Conservation (phyloP, 2,797 vertebrate genomes). For the Lophius americanus region DNA sequence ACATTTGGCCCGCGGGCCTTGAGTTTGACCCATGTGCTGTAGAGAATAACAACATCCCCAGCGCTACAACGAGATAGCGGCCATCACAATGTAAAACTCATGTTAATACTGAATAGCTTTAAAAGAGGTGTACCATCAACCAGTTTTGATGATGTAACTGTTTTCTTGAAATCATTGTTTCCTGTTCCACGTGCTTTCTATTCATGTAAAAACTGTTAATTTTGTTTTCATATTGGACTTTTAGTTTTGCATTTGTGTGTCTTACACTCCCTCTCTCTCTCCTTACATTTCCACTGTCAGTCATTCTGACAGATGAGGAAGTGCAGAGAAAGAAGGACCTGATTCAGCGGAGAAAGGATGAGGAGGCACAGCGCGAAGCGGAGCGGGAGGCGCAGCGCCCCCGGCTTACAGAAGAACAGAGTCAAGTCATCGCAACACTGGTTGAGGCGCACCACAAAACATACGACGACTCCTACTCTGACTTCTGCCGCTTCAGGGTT, state of each 20-base stretch:
- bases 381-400: conserved; percentile 89
- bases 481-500: conserved; percentile 94
- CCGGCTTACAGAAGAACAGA: conserved; percentile 90
- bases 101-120: conserved; percentile 22
- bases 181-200: neutral
- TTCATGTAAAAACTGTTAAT: neutral
- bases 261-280: conserved; percentile 11
- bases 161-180: neutral
- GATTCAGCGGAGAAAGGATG: conserved; percentile 94
- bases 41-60: conserved; percentile 70
- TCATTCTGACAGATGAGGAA: conserved; percentile 97
- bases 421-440: conserved; percentile 85
- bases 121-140: neutral
- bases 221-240: neutral
- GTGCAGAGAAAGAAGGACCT: conserved; percentile 97
- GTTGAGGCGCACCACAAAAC: conserved; percentile 96
- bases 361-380: conserved; percentile 89
- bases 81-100: conserved; percentile 50
- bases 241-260: neutral
- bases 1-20: too few relatives aligned
- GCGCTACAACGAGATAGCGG: conserved; percentile 51
- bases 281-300: conserved; percentile 69
- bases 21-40: too few relatives aligned
- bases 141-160: conserved; percentile 5
- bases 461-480: conserved; percentile 92